Evolutionary conservation across 2,113 vertebrate genomes (phyloP).

Genomic region (Aythya baeri): DNA sequence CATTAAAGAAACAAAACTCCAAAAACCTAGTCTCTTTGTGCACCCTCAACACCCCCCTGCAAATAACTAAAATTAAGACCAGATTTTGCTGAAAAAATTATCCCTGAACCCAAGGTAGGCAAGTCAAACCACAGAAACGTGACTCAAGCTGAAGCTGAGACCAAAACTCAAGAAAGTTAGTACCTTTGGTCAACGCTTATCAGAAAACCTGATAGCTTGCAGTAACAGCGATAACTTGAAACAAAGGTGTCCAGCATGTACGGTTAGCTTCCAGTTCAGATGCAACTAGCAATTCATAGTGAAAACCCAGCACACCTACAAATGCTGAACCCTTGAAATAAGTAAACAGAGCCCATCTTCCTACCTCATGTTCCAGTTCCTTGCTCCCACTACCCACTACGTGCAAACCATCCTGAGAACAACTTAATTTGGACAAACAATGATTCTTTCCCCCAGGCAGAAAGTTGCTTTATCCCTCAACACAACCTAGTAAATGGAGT

Average conservation of each 20-base stretch:
- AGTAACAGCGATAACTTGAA: background rate
- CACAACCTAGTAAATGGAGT: background rate
- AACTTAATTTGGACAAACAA: background rate
- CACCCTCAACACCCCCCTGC: background rate
- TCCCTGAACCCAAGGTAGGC: background rate
- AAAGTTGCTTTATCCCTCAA: background rate
- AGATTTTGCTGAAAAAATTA: background rate
- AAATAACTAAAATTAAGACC: background rate
- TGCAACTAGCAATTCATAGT: background rate
- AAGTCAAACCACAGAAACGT: background rate
- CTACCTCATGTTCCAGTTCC: rapidly evolving
- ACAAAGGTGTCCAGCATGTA: background rate
- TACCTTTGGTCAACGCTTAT: background rate
- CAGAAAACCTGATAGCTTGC: background rate
- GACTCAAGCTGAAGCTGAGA: background rate
- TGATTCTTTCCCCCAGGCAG: background rate
- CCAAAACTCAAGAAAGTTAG: background rate
- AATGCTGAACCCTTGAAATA: background rate
- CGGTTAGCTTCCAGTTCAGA: background rate
- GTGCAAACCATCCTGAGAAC: background rate
- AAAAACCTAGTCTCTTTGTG: background rate
- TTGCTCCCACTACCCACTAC: background rate
- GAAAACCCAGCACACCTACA: background rate
- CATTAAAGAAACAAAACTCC: background rate
- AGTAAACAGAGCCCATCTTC: background rate